Conservation (phyloP, 2,797 vertebrate species). For the Sciurus carolinensis region DNA sequence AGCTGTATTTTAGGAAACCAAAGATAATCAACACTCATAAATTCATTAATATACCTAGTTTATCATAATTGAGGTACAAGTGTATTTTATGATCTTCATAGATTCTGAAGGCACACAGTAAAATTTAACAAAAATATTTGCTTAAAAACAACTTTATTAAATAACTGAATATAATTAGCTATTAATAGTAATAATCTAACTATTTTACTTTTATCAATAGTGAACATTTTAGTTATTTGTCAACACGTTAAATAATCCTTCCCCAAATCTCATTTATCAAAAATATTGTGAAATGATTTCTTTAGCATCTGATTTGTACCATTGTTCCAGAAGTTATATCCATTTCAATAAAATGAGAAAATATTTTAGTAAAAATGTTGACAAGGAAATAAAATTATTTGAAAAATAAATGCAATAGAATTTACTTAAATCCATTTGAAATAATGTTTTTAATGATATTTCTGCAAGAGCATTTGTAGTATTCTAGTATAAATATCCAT, state of each 20-base stretch:
- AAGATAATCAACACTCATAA: not conserved
- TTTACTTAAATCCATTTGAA: not conserved
- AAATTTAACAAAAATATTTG: not conserved
- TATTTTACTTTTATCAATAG: not conserved
- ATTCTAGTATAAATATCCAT: not conserved
- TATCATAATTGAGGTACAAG: not conserved
- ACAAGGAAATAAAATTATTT: not conserved
- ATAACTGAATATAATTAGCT: not conserved
- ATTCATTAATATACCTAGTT: not conserved
- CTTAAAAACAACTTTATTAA: not conserved
- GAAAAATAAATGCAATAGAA: not conserved
- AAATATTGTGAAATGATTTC: not conserved
- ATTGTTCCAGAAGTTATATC: not conserved
- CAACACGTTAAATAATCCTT: not conserved
- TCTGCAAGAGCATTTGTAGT: not conserved
- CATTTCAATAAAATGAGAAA: not conserved
- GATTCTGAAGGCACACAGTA: not conserved
- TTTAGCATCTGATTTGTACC: not conserved
- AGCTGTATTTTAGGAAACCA: not conserved
- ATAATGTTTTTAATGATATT: not conserved
- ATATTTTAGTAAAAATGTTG: not conserved
- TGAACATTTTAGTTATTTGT: not conserved
- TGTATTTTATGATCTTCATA: not conserved
- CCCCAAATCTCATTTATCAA: conserved; percentile 28
- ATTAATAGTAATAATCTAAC: too few relatives aligned